Evolutionary conservation across 2,888 invertebrate species (phyloP).

Genomic region (Arctia plantaginis): DNA sequence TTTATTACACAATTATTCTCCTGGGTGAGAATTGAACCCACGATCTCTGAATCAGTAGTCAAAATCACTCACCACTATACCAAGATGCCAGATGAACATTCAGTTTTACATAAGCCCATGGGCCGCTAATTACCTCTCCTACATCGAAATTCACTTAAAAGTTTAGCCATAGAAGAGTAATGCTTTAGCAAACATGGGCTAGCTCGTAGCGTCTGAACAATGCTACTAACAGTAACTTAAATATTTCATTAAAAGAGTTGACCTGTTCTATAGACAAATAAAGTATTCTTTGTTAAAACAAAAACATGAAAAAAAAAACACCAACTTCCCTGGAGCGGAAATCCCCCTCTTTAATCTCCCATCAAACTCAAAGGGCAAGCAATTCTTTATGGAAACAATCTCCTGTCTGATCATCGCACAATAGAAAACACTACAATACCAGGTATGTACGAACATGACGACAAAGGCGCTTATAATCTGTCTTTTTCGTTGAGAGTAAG

Average conservation of each 20-base stretch:
- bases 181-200: neutral
- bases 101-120: neutral
- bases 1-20: neutral
- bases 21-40: neutral
- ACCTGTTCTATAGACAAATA: neutral
- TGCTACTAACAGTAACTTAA: too few relatives aligned
- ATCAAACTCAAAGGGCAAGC: conserved; percentile 55
- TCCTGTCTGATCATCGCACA: conserved; percentile 53
- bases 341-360: conserved; percentile 25
- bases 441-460: neutral
- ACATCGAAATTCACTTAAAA: conserved; percentile 47
- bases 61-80: too few relatives aligned
- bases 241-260: neutral
- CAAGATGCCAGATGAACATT: too few relatives aligned
- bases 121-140: conserved; percentile 2
- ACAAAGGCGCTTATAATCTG: neutral
- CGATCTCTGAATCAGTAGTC: too few relatives aligned
- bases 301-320: neutral
- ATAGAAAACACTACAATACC: conserved; percentile 28
- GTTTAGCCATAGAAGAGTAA: neutral
- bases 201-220: too few relatives aligned
- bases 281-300: neutral
- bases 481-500: neutral
- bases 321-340: neutral
- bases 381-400: conserved; percentile 59